Base-by-base conservation (phyloP, 2,888 invertebrate genomes). In the Lobophora halterata region DNA sequence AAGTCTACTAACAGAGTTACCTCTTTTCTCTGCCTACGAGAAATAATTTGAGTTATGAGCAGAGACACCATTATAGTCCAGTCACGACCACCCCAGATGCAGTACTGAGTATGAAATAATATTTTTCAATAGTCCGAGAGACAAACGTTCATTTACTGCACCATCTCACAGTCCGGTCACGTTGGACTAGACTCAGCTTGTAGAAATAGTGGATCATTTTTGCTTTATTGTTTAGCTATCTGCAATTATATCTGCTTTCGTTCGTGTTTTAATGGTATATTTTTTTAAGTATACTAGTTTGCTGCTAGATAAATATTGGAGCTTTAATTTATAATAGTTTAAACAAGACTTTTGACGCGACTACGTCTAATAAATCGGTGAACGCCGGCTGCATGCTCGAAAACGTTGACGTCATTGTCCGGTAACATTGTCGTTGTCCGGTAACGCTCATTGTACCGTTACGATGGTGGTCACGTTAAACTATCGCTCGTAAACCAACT, bases 191-290 rank as follows among this genome's bases (percentile, higher is more conserved):
- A 46, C 43, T 34, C 18, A 28, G 36, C 44, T 16, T 32, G 26
- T 26, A 44, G 35, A 37, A 49, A 57, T 56, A 56, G 52, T 49
- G 47, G 49, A 42, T 36, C 48, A 44, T 58, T 44, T 39, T 42
- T 49, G 44, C 38, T 59, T 47, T 53, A 57, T 58, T 58, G 55
- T 61, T 52, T 48, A 26, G 37, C 49, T 58, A 43, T 41, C 50
- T 31, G 28, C 52, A 56, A 59, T 59, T 54, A 51, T 39, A 47
- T 49, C 3, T 24, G 34, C n/a, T n/a, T 20, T 14, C 7, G 25
- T 17, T 32, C 11, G 25, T 13, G 18, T 27, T 30, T 4, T 11
- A 10, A 19, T 14, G 29, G 13, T 10, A 5, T 25, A n/a, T 5
- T 16, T 16, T 9, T 26, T 2, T 2, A 13, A 19, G 13, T 14